A percentile compares a stretch with the other conserved stretches of the same genome.
phyloP scores from a whole-genome alignment of 2,113 vertebrate genomes.

The Cheilinus undulatus region DNA sequence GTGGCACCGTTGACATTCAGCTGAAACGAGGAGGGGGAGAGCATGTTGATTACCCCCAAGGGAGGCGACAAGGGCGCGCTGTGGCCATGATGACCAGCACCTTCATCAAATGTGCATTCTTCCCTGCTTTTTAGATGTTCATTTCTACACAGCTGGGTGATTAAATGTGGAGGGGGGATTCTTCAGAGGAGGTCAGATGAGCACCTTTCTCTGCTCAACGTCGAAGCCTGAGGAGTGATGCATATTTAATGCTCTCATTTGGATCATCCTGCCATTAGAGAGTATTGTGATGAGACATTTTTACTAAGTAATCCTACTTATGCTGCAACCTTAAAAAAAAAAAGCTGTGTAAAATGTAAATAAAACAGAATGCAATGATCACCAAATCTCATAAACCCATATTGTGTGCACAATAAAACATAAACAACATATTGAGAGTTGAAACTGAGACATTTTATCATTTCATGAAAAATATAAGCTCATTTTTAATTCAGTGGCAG shows the following conservation, averaged over 20 bases:
- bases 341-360: no score
- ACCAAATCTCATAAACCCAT: no score
- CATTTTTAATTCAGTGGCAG: no score
- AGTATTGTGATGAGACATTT: constrained; percentile 6
- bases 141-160: constrained; percentile 16
- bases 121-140: constrained; percentile 17
- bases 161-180: neutral
- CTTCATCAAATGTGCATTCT: constrained; percentile 37
- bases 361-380: no score
- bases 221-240: constrained; percentile 37
- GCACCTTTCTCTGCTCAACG: neutral
- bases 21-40: constrained; percentile 49
- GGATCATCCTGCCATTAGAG: constrained; percentile 23
- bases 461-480: no score
- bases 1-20: constrained; percentile 72
- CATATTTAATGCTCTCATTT: constrained; percentile 68
- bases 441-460: no score
- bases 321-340: no score
- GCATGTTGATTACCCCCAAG: constrained; percentile 67
- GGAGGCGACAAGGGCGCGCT: constrained; percentile 48
- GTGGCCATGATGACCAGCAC: constrained; percentile 54
- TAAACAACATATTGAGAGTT: no score
- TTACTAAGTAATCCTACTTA: no score
- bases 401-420: no score
- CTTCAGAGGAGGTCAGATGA: constrained; percentile 1